phyloP scores from a whole-genome alignment of 2,888 invertebrate genomes.

The Alloplasta piceator region DNA sequence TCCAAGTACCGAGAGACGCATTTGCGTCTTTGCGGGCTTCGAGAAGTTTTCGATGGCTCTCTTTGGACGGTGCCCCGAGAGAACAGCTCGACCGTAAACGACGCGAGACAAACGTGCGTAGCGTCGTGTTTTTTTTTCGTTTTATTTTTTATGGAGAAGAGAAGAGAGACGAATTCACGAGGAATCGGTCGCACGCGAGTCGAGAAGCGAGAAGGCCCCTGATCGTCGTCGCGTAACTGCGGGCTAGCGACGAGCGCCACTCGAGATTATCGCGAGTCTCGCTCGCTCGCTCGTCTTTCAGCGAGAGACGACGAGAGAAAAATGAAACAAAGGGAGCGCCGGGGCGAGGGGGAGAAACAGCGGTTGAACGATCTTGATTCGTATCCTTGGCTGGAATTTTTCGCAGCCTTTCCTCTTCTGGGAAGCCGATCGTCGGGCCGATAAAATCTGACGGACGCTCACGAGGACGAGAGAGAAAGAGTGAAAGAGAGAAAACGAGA shows the following conservation, averaged over 20 bases:
- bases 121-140: no score
- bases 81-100: neutral
- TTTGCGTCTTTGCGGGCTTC: constrained; percentile 14
- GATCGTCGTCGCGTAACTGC: constrained; percentile 60
- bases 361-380: constrained; percentile 70
- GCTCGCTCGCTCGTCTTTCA: constrained; percentile 2
- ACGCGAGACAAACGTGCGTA: constrained; percentile 3
- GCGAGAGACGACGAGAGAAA: constrained; percentile 23
- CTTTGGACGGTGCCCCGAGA: neutral
- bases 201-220: constrained; percentile 65
- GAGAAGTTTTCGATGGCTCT: constrained; percentile 1
- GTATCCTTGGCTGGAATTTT: constrained; percentile 75
- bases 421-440: constrained; percentile 73
- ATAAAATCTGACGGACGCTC: constrained; percentile 74
- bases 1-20: constrained; percentile 36
- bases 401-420: constrained; percentile 76
- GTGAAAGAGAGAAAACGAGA: constrained; percentile 44
- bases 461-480: constrained; percentile 47
- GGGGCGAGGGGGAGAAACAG: constrained; percentile 48
- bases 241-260: constrained; percentile 23
- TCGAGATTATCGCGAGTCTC: constrained; percentile 16
- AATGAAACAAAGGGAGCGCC: constrained; percentile 20
- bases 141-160: neutral
- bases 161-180: constrained; percentile 30
- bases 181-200: constrained; percentile 65